phyloP scores from a whole-genome alignment of 1,140 invertebrate species.

The Venustaconcha ellipsiformis region DNA sequence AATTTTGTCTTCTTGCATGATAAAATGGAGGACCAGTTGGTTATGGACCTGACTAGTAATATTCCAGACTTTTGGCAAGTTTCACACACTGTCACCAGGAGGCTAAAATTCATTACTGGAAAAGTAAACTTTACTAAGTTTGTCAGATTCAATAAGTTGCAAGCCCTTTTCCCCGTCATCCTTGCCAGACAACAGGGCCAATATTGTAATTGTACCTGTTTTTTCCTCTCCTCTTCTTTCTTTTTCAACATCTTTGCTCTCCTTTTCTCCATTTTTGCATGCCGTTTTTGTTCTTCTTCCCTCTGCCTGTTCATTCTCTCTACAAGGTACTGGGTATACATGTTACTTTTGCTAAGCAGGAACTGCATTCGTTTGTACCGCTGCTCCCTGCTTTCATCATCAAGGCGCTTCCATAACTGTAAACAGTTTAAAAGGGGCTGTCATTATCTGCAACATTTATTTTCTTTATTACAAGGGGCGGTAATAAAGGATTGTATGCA shows the following conservation, averaged over 20 bases:
- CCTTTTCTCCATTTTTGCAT: conserved; percentile 35
- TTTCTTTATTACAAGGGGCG: no score
- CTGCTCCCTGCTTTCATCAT: conserved; percentile 47
- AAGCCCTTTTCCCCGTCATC: no score
- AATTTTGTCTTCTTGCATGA: no score
- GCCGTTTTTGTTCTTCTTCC: conserved; percentile 39
- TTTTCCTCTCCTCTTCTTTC: conserved; percentile 36
- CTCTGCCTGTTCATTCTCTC: conserved; percentile 53
- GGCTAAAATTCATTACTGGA: no score
- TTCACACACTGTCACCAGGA: no score
- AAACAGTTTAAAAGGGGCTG: conserved; percentile 1
- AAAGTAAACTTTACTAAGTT: no score
- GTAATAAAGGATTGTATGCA: no score
- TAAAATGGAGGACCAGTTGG: no score
- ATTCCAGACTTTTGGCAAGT: no score
- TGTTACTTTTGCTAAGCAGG: conserved; percentile 61
- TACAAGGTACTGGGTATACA: conserved; percentile 65
- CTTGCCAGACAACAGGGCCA: neutral
- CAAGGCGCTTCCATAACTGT: conserved; percentile 51
- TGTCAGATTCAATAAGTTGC: no score
- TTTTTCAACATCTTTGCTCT: conserved; percentile 38
- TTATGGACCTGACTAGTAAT: no score
- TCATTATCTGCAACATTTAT: no score
- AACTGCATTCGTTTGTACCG: conserved; percentile 57
- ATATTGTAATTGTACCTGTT: neutral